These are phyloP conservation scores for Lithobates sylvaticus DNA, from an alignment of 2,797 vertebrate species.

Conservation along the genomic window DNA sequence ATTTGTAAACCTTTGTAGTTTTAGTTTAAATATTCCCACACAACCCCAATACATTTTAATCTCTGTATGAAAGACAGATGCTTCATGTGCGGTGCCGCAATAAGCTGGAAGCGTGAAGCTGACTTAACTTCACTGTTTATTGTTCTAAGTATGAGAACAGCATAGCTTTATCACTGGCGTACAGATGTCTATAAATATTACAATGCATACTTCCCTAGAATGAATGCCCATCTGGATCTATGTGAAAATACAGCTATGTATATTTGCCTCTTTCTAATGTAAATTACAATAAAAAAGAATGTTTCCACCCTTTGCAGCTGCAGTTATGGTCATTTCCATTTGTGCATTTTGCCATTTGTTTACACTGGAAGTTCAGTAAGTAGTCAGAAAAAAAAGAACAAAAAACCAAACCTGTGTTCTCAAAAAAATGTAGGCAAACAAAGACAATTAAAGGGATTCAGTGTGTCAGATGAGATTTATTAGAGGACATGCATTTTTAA, in stretches of 20 bases:
- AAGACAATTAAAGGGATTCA: neutral
- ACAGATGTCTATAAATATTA: constrained; percentile 63
- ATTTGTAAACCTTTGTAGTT: constrained; percentile 45
- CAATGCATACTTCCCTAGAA: constrained; percentile 43
- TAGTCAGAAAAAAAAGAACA: neutral
- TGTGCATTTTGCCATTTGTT: constrained; percentile 39
- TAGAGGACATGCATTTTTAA: too few species aligned
- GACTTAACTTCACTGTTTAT: constrained; percentile 37
- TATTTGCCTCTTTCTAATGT: constrained; percentile 37
- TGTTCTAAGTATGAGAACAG: constrained; percentile 65
- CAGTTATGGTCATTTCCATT: constrained; percentile 28
- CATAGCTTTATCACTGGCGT: constrained; percentile 42
- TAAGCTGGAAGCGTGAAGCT: constrained; percentile 35
- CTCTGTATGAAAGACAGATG: constrained; percentile 30
- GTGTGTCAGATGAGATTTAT: neutral
- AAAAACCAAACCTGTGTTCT: neutral
- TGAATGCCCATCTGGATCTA: constrained; percentile 38
- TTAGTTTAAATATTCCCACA: constrained; percentile 55
- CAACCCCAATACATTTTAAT: constrained; percentile 28
- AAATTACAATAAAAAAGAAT: constrained; percentile 48
- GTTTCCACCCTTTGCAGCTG: constrained; percentile 29
- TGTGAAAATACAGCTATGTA: constrained; percentile 22
- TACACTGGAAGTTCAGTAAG: constrained; percentile 1
- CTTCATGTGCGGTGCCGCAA: constrained; percentile 53
- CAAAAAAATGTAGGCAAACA: constrained; percentile 12